A percentile compares a stretch with the other conserved stretches of the same genome.
Evolutionary conservation across 2,888 invertebrate species (phyloP).

Genomic region (Ptychoptera contaminata): DNA sequence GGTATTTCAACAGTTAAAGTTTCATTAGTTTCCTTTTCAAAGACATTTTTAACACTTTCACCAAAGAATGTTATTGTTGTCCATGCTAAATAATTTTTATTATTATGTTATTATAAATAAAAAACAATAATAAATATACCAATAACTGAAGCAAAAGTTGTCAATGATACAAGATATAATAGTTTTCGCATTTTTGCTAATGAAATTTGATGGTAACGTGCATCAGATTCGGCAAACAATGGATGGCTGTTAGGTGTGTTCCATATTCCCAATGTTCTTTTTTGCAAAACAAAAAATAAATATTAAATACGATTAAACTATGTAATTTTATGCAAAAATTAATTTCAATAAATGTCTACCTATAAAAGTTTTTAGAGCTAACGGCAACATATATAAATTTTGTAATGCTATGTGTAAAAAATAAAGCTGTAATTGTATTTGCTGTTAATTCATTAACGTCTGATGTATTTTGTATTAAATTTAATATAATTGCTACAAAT

Average conservation of each 20-base stretch:
- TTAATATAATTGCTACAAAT: slow-evolving; percentile 44
- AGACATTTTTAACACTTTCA: slow-evolving; percentile 49
- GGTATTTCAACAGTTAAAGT: slow-evolving; percentile 53
- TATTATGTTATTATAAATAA: background rate
- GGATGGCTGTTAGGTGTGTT: slow-evolving; percentile 74
- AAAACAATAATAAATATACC: slow-evolving; percentile 30
- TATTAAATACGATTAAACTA: background rate
- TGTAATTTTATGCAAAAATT: background rate
- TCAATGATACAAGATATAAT: slow-evolving; percentile 46
- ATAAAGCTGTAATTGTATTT: slow-evolving; percentile 67
- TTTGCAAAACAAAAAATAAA: slow-evolving; percentile 8
- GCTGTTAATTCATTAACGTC: slow-evolving; percentile 60
- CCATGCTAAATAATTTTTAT: slow-evolving; percentile 41
- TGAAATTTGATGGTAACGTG: slow-evolving; percentile 56
- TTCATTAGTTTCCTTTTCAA: slow-evolving; percentile 56
- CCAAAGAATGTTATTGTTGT: slow-evolving; percentile 66
- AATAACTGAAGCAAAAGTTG: slow-evolving; percentile 42
- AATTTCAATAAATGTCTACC: slow-evolving; percentile 27
- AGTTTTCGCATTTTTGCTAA: slow-evolving; percentile 60
- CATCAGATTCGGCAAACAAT: slow-evolving; percentile 67
- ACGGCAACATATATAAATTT: slow-evolving; percentile 59
- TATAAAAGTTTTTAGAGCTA: slow-evolving; percentile 57
- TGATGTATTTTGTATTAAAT: slow-evolving; percentile 53
- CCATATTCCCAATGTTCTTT: slow-evolving; percentile 63
- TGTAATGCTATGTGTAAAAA: slow-evolving; percentile 61